Base-by-base conservation (phyloP, 2,888 invertebrate genomes). In the Lacanobia oleracea region DNA sequence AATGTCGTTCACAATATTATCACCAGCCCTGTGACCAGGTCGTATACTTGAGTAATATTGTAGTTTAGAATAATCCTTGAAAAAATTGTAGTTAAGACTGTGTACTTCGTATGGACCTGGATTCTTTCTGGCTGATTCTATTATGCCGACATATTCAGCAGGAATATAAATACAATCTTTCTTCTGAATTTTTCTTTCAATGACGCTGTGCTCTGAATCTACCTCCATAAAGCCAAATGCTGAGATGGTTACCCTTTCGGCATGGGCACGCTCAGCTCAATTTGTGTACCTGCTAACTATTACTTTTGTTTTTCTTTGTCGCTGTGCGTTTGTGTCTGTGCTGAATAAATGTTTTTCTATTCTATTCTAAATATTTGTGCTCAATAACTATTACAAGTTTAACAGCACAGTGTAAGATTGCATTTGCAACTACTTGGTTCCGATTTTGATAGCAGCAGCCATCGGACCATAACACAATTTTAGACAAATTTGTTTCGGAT, bases 191-290 rank as follows among this genome's bases (percentile, higher is more conserved):
- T 66, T 66, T 57, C 66, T 66, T 27, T 66, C 66, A 37, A 66
- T 56, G 8, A 56, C 57, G 56, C 66, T 56, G 56, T 66, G 66
- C 45, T 66, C 66, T 57, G 56, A 66, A 48, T 66, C 66, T 45
- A 66, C 66, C 56, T 66, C 66, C 66, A 57, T 66, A 27, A 66
- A 66, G 18, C n/a, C n/a, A n/a, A n/a, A n/a, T n/a, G n/a, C n/a
- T n/a, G n/a, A n/a, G n/a, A n/a, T n/a, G n/a, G n/a, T n/a, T n/a
- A n/a, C n/a, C n/a, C n/a, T n/a, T n/a, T n/a, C n/a, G n/a, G n/a
- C n/a, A n/a, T n/a, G n/a, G n/a, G n/a, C n/a, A n/a, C n/a, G n/a
- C n/a, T n/a, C n/a, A n/a, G n/a, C n/a, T n/a, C n/a, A n/a, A n/a
- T n/a, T n/a, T n/a, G n/a, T n/a, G n/a, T n/a, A n/a, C n/a, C n/a